phyloP scores from a whole-genome alignment of 1,140 invertebrate species.

The Aporrectodea caliginosa region DNA sequence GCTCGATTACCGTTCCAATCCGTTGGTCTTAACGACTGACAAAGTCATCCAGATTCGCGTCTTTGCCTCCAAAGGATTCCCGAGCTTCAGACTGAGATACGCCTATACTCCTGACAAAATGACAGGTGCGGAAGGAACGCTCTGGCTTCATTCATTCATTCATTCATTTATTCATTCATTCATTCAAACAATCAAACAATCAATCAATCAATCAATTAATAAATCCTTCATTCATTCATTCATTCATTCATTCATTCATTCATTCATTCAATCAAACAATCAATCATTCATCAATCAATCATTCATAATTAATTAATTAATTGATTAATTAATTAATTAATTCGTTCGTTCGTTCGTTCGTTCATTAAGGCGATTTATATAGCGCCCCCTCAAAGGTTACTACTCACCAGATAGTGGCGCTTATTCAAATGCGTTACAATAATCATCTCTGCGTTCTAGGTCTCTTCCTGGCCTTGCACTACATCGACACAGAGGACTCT shows the following conservation, averaged over 20 bases:
- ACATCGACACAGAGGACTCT: background rate
- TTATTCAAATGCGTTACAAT: no score
- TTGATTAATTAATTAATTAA: background rate
- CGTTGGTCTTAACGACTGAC: background rate
- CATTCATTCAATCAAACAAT: no score
- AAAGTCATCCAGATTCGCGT: conserved; percentile 11
- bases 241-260: background rate
- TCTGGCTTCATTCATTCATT: background rate
- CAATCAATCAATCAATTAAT: background rate
- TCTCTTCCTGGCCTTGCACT: background rate
- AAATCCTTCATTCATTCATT: background rate
- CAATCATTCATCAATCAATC: no score
- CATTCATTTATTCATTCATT: background rate
- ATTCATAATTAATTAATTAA: background rate
- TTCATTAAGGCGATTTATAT: no score
- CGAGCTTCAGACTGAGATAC: conserved; percentile 14
- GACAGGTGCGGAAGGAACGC: background rate
- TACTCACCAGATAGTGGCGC: no score
- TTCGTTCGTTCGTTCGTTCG: no score
- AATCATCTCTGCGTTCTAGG: background rate
- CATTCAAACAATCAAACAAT: background rate
- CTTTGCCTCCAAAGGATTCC: conserved; percentile 6
- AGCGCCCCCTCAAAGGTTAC: no score
- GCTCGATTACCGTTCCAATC: background rate
- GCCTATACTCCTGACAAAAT: conserved; percentile 1